Base-by-base conservation (phyloP, 2,113 vertebrate species). In the Odontophorus gujanensis region DNA sequence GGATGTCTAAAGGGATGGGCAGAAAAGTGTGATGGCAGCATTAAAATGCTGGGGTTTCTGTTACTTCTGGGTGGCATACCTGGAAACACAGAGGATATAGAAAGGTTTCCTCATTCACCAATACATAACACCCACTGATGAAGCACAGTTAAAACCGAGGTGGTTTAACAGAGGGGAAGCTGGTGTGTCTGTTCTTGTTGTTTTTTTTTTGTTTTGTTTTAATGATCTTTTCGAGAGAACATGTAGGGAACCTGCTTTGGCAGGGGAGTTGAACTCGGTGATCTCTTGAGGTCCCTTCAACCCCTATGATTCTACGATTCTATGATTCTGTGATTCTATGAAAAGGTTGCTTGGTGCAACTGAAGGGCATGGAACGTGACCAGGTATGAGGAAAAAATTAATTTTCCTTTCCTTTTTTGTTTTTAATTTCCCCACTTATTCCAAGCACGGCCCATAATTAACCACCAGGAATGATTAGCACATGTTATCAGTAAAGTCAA, bases 21-120 rank as follows among this genome's bases (percentile, higher is more conserved):
- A 38, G 65, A 77, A 87, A 68, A 87, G n/a, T 57, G 85, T 86
- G 79, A 36, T 88, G 51, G n/a, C 90, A 86, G 73, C 40, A 78
- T 36, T 80, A 82, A 89, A 91, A 81, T n/a, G 42, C 32, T 48
- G 59, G 71, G 76, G 74, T 21, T 81, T 43, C 1, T 1, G 36
- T 57, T 75, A 25, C 28, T 81, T 81, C 47, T 74, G 74, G 20
- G 24, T n/a, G 9, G 51, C 18, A 68, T 24, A 51, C 15, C 18
- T 72, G 51, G 51, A 87, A 87, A 77, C 17, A 74, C 11, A 81
- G 43, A 61, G 51, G 11, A 57, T 6, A 68, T 9, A 45, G 50
- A 74, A 74, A 76, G 9, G 13, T 43, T 89, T 81, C 6, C 5
- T 42, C 28, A 28, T n/a, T 42, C 28, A n/a, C 6, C 8, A 19